A percentile compares a stretch with the other conserved stretches of the same genome.
phyloP scores from a whole-genome alignment of 2,113 vertebrate genomes.

The Malaclemys terrapin region DNA sequence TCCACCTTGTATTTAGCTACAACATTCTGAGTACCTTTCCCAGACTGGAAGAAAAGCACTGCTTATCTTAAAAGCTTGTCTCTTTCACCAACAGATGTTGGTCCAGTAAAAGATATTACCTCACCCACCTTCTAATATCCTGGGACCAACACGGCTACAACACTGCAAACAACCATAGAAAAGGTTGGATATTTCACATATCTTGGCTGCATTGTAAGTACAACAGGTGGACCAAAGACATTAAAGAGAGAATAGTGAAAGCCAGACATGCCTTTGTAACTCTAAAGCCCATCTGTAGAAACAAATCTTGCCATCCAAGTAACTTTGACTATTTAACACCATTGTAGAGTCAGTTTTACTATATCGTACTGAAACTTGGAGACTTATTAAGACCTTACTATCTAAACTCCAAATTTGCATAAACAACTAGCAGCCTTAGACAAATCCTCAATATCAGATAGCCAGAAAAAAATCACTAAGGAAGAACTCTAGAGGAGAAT shows the following conservation, averaged over 20 bases:
- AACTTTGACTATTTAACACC: background rate
- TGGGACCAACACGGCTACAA: background rate
- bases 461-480: background rate
- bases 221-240: background rate
- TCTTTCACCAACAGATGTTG: background rate
- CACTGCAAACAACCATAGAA: background rate
- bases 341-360: background rate
- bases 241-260: background rate
- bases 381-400: background rate
- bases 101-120: background rate
- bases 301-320: background rate
- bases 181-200: background rate
- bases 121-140: background rate
- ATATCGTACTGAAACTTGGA: background rate
- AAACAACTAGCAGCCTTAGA: background rate
- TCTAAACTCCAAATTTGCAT: background rate
- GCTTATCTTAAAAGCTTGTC: background rate
- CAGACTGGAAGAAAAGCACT: background rate
- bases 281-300: background rate
- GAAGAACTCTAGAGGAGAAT: background rate
- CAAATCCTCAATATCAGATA: background rate
- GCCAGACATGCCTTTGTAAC: background rate
- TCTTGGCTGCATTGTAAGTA: background rate
- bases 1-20: background rate
- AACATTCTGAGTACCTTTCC: background rate